Percentiles rank a stretch among this genome's conserved stretches.
phyloP scores from a whole-genome alignment of 2,113 vertebrate species.

The Rafetus swinhoei region DNA sequence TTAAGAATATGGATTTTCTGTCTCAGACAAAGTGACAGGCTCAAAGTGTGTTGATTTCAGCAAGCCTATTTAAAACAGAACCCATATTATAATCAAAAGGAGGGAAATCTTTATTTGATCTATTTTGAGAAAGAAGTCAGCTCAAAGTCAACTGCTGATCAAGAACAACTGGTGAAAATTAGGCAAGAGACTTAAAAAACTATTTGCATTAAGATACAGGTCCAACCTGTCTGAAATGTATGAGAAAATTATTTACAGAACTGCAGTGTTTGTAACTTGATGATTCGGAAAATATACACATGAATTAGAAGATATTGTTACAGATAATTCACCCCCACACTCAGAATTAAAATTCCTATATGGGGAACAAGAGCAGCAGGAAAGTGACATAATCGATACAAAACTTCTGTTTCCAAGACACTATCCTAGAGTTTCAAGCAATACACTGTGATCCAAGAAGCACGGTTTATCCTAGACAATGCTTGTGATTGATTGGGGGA shows the following conservation, averaged over 20 bases:
- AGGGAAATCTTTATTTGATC: conserved; percentile 70
- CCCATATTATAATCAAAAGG: conserved; percentile 63
- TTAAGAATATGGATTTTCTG: conserved; percentile 44
- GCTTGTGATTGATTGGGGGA: conserved; percentile 58
- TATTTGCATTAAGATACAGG: conserved; percentile 68
- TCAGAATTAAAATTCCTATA: conserved; percentile 1
- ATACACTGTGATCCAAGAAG: conserved; percentile 7
- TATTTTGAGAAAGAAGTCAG: conserved; percentile 74
- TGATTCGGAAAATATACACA: conserved; percentile 55
- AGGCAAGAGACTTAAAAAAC: conserved; percentile 67
- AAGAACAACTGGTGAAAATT: conserved; percentile 76
- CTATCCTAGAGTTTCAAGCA: conserved; percentile 13
- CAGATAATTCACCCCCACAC: background rate
- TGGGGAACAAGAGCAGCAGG: conserved; percentile 21
- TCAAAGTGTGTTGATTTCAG: conserved; percentile 70
- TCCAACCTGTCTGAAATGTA: conserved; percentile 66
- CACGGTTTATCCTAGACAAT: conserved; percentile 42
- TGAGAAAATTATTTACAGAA: conserved; percentile 66
- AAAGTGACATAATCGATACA: conserved; percentile 42
- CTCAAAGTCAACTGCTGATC: conserved; percentile 75
- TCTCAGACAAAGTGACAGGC: conserved; percentile 39
- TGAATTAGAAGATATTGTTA: conserved; percentile 54
- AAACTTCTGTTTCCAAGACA: conserved; percentile 63
- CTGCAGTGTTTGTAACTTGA: conserved; percentile 41
- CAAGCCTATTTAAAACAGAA: conserved; percentile 67